These are phyloP conservation scores for Botia kubotai DNA, from an alignment of 2,797 vertebrate genomes.

Conservation along the genomic window DNA sequence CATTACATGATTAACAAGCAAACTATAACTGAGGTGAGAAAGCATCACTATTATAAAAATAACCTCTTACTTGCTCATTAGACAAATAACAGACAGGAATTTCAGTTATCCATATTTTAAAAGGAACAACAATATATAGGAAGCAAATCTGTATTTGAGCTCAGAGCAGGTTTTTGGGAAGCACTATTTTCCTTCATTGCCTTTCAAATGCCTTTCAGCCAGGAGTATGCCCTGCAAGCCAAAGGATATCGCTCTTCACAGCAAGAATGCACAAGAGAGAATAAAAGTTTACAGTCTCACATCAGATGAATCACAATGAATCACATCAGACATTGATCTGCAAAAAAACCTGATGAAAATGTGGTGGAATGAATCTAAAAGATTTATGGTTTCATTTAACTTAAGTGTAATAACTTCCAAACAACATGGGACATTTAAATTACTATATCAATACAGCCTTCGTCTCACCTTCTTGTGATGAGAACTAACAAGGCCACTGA, in stretches of 20 bases:
- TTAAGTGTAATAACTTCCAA: neutral
- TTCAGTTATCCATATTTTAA: constrained; percentile 12
- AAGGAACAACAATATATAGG: constrained; percentile 2
- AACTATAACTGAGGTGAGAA: neutral
- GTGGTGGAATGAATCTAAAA: constrained; percentile 8
- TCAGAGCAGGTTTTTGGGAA: neutral
- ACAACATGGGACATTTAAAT: neutral
- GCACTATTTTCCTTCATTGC: constrained; percentile 31
- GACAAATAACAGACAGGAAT: constrained; percentile 15
- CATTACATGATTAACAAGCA: constrained; percentile 14
- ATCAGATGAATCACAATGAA: neutral
- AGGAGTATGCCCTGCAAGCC: constrained; percentile 5
- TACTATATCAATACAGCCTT: constrained; percentile 6
- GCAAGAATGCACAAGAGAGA: constrained; percentile 16
- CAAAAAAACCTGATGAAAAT: neutral
- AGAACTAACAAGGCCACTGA: constrained; percentile 24
- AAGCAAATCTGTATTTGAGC: constrained; percentile 28
- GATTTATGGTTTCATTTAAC: neutral
- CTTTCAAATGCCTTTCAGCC: constrained; percentile 34
- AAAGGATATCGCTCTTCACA: constrained; percentile 25
- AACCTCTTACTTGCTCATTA: constrained; percentile 22
- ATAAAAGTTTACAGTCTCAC: constrained; percentile 21
- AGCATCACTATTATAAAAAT: constrained; percentile 18
- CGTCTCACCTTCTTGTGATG: constrained; percentile 8
- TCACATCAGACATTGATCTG: neutral